A percentile compares a stretch with the other conserved stretches of the same genome.
Conservation (phyloP, 2,797 vertebrate genomes). For the Miopithecus talapoin region DNA sequence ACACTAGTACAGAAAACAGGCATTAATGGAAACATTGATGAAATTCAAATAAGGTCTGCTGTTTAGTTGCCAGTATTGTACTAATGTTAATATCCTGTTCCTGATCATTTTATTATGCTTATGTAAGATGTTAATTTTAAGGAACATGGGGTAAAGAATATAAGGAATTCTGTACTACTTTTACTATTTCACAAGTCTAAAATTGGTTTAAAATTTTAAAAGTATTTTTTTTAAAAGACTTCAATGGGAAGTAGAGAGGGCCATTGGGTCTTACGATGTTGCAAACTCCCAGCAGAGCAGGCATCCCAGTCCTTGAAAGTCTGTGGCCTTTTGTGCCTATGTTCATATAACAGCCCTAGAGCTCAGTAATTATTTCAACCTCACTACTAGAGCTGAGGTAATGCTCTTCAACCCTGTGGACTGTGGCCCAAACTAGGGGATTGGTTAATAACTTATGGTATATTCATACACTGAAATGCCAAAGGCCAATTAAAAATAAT, state of each 20-base stretch:
- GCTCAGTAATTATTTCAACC: background rate
- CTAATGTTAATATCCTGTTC: background rate
- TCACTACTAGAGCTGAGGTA: background rate
- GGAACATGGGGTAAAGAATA: background rate
- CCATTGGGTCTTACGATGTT: background rate
- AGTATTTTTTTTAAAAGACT: background rate
- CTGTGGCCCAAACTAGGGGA: background rate
- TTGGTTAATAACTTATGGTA: background rate
- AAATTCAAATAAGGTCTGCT: background rate
- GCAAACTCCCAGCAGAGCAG: background rate
- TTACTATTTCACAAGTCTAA: background rate
- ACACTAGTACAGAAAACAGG: background rate
- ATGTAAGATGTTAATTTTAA: background rate
- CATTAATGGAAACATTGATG: background rate
- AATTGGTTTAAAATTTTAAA: background rate
- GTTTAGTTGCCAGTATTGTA: background rate
- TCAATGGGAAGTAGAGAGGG: background rate
- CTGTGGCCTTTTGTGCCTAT: background rate
- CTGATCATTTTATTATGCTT: background rate
- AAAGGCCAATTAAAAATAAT: background rate
- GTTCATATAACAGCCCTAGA: background rate
- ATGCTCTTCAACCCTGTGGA: background rate
- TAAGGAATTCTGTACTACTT: background rate
- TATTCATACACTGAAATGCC: background rate
- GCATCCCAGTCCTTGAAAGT: background rate